Percentiles rank a stretch among this genome's conserved stretches.
phyloP scores from a whole-genome alignment of 2,113 vertebrate species.

The Xiphias gladius region DNA sequence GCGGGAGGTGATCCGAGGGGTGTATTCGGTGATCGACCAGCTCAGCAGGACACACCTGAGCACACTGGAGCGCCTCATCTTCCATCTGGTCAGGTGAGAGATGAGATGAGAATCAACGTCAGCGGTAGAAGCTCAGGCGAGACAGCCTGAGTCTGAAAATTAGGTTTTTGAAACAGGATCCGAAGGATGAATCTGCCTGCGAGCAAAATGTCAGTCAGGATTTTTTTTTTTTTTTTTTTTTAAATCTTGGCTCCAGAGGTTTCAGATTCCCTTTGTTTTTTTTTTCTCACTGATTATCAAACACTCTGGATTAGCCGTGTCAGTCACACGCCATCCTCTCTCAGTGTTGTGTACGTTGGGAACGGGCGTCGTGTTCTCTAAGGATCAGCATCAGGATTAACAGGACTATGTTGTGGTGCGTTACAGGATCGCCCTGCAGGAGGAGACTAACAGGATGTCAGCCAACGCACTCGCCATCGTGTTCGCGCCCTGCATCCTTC shows the following conservation, averaged over 20 bases:
- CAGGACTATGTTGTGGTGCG: neutral
- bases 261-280: neutral
- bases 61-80: constrained; percentile 96
- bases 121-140: neutral
- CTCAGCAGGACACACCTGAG: constrained; percentile 95
- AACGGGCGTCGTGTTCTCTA: neutral
- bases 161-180: constrained; percentile 6
- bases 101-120: neutral
- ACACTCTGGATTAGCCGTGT: neutral
- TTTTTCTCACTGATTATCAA: constrained; percentile 8
- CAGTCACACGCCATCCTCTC: neutral
- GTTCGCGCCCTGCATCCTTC: constrained; percentile 97
- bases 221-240: too few relatives aligned
- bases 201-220: neutral
- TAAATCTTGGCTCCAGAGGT: neutral
- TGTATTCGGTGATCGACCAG: constrained; percentile 96
- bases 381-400: constrained; percentile 16
- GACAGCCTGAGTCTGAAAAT: neutral
- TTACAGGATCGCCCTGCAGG: constrained; percentile 93
- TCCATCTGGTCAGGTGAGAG: constrained; percentile 95
- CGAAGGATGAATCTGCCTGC: neutral
- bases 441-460: constrained; percentile 99
- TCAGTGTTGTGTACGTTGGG: neutral
- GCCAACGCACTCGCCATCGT: constrained; percentile 97
- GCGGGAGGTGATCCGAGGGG: constrained; percentile 91